Evolutionary conservation across 2,113 vertebrate genomes (phyloP).

Genomic region (Marcusenius ussheri): DNA sequence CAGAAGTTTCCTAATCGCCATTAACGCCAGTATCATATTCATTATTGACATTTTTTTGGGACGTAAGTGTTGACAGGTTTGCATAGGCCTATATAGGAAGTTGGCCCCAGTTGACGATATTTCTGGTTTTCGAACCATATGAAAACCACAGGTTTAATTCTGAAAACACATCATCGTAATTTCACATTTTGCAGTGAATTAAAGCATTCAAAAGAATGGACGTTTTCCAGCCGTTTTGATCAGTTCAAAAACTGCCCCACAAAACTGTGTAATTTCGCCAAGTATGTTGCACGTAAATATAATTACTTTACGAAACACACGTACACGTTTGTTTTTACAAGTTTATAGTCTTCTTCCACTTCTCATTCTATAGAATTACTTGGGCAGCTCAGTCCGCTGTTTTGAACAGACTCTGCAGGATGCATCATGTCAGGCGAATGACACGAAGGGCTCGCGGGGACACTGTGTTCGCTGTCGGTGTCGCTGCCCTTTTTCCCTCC

Average conservation of each 20-base stretch:
- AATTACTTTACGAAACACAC: neutral
- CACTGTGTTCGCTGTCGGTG: conserved; percentile 81
- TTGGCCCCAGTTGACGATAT: neutral
- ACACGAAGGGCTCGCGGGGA: conserved; percentile 70
- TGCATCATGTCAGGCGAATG: conserved; percentile 72
- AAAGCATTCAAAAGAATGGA: neutral
- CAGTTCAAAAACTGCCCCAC: neutral
- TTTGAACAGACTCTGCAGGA: conserved; percentile 47
- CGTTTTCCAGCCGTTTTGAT: conserved; percentile 2
- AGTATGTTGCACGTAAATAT: neutral
- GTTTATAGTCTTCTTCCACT: neutral
- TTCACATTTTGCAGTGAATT: neutral
- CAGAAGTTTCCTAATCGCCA: neutral
- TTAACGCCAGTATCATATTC: neutral
- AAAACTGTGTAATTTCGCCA: neutral
- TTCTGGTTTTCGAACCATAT: neutral
- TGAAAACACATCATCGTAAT: neutral
- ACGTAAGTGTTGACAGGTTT: neutral
- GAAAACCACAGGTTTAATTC: neutral
- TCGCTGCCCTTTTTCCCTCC: conserved; percentile 76
- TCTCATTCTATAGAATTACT: conserved; percentile 57
- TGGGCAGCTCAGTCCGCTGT: conserved; percentile 41
- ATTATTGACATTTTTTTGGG: neutral
- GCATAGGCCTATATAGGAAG: neutral
- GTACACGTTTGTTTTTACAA: neutral